phyloP scores from a whole-genome alignment of 1,140 invertebrate species.

The Spodoptera litura region DNA sequence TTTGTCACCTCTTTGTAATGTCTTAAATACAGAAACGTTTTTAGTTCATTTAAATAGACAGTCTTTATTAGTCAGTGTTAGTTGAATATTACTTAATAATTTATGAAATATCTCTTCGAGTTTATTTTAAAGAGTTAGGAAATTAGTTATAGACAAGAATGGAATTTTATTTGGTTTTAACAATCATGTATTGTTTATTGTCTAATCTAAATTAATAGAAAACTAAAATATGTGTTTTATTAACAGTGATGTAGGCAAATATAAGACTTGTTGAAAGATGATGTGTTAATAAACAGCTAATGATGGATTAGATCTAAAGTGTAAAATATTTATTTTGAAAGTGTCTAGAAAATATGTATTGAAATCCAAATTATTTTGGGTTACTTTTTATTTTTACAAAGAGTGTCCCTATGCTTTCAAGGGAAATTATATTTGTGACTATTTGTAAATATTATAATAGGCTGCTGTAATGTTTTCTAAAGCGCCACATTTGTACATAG shows the following conservation, averaged over 20 bases:
- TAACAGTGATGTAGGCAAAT: not conserved
- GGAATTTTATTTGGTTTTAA: constrained; percentile 34
- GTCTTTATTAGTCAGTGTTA: not conserved
- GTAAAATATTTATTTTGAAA: not conserved
- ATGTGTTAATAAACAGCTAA: too few species aligned
- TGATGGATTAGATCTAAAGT: too few species aligned
- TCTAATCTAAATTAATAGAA: not conserved
- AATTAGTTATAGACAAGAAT: constrained; percentile 4
- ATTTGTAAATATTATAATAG: constrained; percentile 19
- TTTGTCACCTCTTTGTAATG: constrained; percentile 8
- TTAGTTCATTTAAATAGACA: not conserved
- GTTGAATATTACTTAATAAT: constrained; percentile 5
- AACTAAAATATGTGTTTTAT: not conserved
- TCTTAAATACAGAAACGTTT: too few species aligned
- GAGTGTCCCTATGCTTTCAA: constrained; percentile 4
- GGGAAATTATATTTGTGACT: constrained; percentile 18
- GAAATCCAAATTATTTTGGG: not conserved
- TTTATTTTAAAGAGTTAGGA: constrained; percentile 10
- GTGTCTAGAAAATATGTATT: not conserved
- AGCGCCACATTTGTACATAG: constrained; percentile 30
- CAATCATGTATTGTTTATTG: constrained; percentile 4
- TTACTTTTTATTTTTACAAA: constrained; percentile 9
- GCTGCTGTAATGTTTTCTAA: constrained; percentile 31
- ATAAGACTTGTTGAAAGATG: not conserved
- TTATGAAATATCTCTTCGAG: constrained; percentile 11